phyloP scores from a whole-genome alignment of 2,797 vertebrate species.

The Schizothorax lantsangensis region DNA sequence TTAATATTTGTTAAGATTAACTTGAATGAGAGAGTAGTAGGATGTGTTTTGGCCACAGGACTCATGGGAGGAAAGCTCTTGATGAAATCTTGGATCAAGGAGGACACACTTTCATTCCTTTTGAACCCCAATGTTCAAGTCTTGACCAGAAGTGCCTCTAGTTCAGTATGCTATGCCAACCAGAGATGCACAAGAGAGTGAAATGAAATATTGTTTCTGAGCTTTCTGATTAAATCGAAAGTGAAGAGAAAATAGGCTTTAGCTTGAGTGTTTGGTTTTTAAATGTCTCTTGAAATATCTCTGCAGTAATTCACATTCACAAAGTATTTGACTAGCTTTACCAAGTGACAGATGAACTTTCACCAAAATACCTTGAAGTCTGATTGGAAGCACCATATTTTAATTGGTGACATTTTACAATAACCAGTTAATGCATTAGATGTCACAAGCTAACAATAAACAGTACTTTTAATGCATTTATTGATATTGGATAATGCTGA shows the following conservation, averaged over 20 bases:
- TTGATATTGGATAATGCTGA: background rate
- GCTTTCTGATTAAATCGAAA: background rate
- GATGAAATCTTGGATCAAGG: background rate
- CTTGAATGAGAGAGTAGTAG: background rate
- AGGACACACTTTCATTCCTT: background rate
- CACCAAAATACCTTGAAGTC: background rate
- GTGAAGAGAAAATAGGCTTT: background rate
- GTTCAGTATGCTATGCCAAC: background rate
- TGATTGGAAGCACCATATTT: background rate
- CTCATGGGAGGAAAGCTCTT: background rate
- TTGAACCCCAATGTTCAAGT: background rate
- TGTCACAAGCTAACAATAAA: background rate
- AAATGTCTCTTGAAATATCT: background rate
- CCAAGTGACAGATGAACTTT: background rate
- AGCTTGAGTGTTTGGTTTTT: background rate
- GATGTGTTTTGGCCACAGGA: background rate
- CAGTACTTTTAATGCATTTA: background rate
- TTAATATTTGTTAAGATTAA: background rate
- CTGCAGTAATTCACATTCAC: background rate
- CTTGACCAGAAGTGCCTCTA: background rate
- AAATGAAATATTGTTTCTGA: background rate
- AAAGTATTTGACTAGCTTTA: background rate
- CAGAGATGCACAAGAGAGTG: background rate
- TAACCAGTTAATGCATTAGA: background rate
- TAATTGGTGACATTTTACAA: background rate